phyloP scores from a whole-genome alignment of 2,888 invertebrate genomes.

The Leucophora obtusa region DNA sequence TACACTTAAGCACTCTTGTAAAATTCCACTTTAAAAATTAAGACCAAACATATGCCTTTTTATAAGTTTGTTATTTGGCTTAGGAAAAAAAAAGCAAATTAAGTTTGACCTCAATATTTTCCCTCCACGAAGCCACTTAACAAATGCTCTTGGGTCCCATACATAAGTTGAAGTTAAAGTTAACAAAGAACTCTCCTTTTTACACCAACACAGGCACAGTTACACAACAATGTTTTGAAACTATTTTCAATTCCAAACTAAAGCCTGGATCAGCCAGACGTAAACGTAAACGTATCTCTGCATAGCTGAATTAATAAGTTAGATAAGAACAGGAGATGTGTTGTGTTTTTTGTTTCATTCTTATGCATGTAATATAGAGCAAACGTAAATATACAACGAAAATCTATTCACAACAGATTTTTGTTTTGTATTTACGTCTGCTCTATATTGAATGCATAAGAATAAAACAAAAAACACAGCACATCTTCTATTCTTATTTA shows the following conservation, averaged over 20 bases:
- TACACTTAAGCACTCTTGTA: not conserved
- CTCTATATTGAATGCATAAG: no score
- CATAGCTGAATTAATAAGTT: no score
- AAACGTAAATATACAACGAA: no score
- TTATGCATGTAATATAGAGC: no score
- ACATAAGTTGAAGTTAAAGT: not conserved
- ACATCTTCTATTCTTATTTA: no score
- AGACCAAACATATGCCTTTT: conserved; percentile 19
- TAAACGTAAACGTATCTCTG: no score
- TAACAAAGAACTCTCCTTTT: conserved; percentile 50
- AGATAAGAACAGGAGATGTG: no score
- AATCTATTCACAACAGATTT: no score
- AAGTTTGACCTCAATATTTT: conserved; percentile 63
- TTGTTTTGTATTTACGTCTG: no score
- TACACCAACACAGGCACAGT: conserved; percentile 8
- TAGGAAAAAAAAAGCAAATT: conserved; percentile 59
- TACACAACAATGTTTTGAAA: conserved; percentile 20
- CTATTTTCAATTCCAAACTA: conserved; percentile 27
- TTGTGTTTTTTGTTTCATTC: no score
- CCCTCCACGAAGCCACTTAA: conserved; percentile 53
- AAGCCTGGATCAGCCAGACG: no score
- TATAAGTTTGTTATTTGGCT: not conserved
- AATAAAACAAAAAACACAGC: no score
- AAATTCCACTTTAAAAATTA: not conserved
- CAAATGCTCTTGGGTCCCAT: conserved; percentile 41